These are phyloP conservation scores for Nomada hirtipes DNA, from an alignment of 2,888 invertebrate genomes.

Conservation along the genomic window DNA sequence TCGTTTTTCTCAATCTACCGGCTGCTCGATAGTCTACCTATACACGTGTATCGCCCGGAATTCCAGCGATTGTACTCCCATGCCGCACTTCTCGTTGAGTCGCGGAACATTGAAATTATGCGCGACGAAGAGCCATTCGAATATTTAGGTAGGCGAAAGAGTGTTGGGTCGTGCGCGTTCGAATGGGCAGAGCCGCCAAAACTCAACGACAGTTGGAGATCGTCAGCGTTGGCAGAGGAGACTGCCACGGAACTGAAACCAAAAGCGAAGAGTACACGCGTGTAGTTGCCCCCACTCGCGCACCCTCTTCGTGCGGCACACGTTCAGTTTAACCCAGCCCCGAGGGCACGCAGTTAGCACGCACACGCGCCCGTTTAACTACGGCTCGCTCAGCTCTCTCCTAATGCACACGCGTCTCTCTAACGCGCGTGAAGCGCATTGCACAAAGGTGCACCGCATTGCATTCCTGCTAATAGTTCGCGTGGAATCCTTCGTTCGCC, in stretches of 20 bases:
- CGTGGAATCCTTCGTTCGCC: neutral
- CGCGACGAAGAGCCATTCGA: neutral
- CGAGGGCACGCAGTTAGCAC: constrained; percentile 42
- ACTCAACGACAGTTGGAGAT: constrained; percentile 28
- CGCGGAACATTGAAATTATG: neutral
- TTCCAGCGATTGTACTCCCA: neutral
- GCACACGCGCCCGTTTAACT: constrained; percentile 21
- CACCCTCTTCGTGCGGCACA: constrained; percentile 63
- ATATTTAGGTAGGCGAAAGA: neutral
- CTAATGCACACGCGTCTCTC: constrained; percentile 19
- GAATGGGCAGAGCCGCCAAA: constrained; percentile 1
- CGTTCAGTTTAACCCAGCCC: constrained; percentile 53
- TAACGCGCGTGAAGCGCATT: constrained; percentile 10
- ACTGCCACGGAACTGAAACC: constrained; percentile 81
- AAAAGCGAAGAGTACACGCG: constrained; percentile 81
- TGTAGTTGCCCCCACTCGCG: constrained; percentile 76
- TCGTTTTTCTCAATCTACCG: neutral
- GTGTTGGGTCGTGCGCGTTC: neutral
- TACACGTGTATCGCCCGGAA: neutral
- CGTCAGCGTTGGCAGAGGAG: constrained; percentile 65
- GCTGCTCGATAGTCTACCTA: neutral
- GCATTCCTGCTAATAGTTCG: constrained; percentile 27
- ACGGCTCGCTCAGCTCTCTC: constrained; percentile 5
- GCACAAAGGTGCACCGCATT: constrained; percentile 21
- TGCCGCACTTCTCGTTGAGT: neutral